Percentiles rank a stretch among this genome's conserved stretches.
phyloP scores from a whole-genome alignment of 1,140 invertebrate species.

The Macrotrachela quadricornifera region DNA sequence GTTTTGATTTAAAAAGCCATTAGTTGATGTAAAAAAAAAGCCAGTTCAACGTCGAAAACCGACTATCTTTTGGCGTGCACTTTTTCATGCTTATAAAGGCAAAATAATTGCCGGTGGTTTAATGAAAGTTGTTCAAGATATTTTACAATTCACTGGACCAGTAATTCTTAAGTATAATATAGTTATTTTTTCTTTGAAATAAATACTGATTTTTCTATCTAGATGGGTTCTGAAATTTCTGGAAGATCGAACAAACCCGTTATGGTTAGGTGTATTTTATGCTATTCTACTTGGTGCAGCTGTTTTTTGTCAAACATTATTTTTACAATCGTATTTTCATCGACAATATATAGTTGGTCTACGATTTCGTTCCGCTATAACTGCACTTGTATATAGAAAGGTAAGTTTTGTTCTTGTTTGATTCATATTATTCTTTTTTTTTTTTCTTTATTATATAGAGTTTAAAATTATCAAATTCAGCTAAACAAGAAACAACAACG shows the following conservation, averaged over 20 bases:
- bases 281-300: slow-evolving; percentile 49
- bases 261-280: slow-evolving; percentile 62
- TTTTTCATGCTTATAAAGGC: not conserved
- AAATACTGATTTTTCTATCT: too few relatives aligned
- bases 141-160: slow-evolving; percentile 1
- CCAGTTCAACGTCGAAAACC: too few relatives aligned
- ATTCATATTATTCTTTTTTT: too few relatives aligned
- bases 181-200: too few relatives aligned
- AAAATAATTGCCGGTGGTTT: slow-evolving; percentile 7
- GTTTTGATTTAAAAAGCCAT: too few relatives aligned
- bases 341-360: slow-evolving; percentile 49
- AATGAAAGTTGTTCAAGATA: slow-evolving; percentile 7
- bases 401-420: too few relatives aligned
- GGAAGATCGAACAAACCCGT: not conserved
- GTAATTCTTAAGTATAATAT: not conserved
- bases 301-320: slow-evolving; percentile 59
- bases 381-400: slow-evolving; percentile 79
- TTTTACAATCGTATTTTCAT: slow-evolving; percentile 39
- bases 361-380: slow-evolving; percentile 66
- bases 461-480: too few relatives aligned
- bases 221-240: too few relatives aligned
- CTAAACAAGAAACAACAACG: too few relatives aligned
- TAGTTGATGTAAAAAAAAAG: too few relatives aligned
- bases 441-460: too few relatives aligned
- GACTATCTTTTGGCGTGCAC: not conserved